phyloP scores from a whole-genome alignment of 2,113 vertebrate species.

The Oryzias celebensis region DNA sequence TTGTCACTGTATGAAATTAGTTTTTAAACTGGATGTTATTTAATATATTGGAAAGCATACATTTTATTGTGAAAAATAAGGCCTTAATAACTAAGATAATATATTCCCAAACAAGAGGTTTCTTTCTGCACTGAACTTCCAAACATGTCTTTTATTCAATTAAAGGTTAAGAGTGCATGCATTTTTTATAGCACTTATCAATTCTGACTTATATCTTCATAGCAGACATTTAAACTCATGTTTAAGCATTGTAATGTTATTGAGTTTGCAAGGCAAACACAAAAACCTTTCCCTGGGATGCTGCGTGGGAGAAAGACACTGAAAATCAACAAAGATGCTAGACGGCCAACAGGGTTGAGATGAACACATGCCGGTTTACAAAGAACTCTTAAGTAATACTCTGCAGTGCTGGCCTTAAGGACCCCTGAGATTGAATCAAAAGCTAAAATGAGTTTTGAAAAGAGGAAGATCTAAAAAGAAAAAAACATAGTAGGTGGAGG shows the following conservation, averaged over 20 bases:
- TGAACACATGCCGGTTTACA: slow-evolving; percentile 57
- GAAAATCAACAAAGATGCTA: slow-evolving; percentile 55
- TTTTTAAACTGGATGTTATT: too few relatives aligned
- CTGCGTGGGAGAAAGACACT: slow-evolving; percentile 62
- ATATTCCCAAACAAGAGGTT: too few relatives aligned
- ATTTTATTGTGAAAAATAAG: too few relatives aligned
- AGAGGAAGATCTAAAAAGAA: slow-evolving; percentile 29
- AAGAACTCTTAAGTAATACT: slow-evolving; percentile 63
- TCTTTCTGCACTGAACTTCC: too few relatives aligned
- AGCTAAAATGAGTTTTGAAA: slow-evolving; percentile 55
- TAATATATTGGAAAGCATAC: too few relatives aligned
- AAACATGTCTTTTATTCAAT: too few relatives aligned
- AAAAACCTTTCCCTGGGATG: slow-evolving; percentile 20
- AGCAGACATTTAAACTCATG: too few relatives aligned
- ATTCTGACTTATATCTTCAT: too few relatives aligned
- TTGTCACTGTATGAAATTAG: too few relatives aligned
- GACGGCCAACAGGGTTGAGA: slow-evolving; percentile 50
- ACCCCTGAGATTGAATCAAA: slow-evolving; percentile 73
- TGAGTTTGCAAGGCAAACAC: slow-evolving; percentile 51
- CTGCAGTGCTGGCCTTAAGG: slow-evolving; percentile 54
- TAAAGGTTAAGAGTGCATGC: too few relatives aligned
- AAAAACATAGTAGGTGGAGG: slow-evolving; percentile 60
- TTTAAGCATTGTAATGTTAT: not conserved
- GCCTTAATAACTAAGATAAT: too few relatives aligned
- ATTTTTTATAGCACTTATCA: too few relatives aligned